These are phyloP conservation scores for Anagyrus pseudococci DNA, from an alignment of 2,888 invertebrate species.

Conservation along the genomic window DNA sequence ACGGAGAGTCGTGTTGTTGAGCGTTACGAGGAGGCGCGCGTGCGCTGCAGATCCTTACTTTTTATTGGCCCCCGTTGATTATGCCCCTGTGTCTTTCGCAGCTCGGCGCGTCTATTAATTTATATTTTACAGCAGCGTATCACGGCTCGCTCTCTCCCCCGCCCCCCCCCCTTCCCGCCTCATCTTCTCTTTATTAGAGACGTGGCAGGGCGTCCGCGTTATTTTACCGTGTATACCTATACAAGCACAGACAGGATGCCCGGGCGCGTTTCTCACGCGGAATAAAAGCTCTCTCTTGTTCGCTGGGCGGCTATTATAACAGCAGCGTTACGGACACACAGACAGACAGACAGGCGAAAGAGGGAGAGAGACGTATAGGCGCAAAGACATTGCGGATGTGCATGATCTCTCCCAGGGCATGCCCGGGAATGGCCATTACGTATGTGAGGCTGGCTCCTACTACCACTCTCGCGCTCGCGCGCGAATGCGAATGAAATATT, in stretches of 20 bases:
- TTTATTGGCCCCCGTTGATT: constrained; percentile 20
- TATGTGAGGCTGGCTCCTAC: constrained; percentile 43
- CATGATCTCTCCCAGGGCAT: constrained; percentile 23
- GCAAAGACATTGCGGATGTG: constrained; percentile 44
- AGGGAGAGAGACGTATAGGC: too few species aligned
- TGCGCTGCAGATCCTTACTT: too few species aligned
- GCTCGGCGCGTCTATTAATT: constrained; percentile 42
- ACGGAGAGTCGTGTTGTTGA: too few species aligned
- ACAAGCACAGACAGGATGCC: constrained; percentile 47
- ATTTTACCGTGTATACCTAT: constrained; percentile 40
- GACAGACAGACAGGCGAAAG: too few species aligned
- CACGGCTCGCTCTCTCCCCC: background rate
- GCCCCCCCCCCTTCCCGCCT: background rate
- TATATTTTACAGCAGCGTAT: constrained; percentile 46
- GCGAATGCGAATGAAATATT: constrained; percentile 46
- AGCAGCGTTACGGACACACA: constrained; percentile 5
- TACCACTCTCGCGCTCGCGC: constrained; percentile 41
- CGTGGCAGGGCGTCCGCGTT: constrained; percentile 25
- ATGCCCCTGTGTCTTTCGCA: constrained; percentile 19
- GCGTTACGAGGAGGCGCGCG: too few species aligned
- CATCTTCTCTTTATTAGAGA: constrained; percentile 43
- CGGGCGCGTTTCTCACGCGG: constrained; percentile 44
- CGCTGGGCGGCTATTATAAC: constrained; percentile 31
- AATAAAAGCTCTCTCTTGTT: constrained; percentile 45
- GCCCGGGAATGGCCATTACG: constrained; percentile 38